A percentile compares a stretch with the other conserved stretches of the same genome.
These are phyloP conservation scores for Chorisops tibialis DNA, from an alignment of 2,888 invertebrate genomes.

Conservation along the genomic window DNA sequence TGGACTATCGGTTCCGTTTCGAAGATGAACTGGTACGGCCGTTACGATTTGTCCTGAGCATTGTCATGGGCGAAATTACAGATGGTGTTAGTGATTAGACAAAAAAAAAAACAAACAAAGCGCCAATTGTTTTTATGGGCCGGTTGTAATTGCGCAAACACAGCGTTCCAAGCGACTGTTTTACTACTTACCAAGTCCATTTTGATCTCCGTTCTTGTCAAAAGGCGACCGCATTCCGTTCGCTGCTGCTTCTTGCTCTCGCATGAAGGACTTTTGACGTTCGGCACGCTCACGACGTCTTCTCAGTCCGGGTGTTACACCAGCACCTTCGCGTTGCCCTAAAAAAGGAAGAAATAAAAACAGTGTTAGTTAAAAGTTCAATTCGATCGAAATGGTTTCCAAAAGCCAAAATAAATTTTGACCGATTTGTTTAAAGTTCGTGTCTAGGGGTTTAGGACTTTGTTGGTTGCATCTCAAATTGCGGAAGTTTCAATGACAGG, in stretches of 20 bases:
- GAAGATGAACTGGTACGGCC: conserved; percentile 50
- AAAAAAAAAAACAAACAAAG: conserved; percentile 22
- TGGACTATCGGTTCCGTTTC: conserved; percentile 47
- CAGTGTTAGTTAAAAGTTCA: too few relatives aligned
- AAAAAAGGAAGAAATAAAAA: too few relatives aligned
- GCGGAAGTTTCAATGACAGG: too few relatives aligned
- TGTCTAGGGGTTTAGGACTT: too few relatives aligned
- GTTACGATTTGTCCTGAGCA: conserved; percentile 49
- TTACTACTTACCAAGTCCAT: conserved; percentile 44
- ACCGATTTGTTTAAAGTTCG: too few relatives aligned
- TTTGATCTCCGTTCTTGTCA: conserved; percentile 42
- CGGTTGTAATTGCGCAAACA: not conserved
- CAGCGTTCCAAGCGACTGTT: not conserved
- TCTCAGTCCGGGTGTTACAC: conserved; percentile 76
- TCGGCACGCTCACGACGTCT: conserved; percentile 79
- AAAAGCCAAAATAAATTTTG: too few relatives aligned
- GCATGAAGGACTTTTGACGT: conserved; percentile 78
- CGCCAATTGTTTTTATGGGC: not conserved
- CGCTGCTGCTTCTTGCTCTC: conserved; percentile 68
- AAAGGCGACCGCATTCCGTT: conserved; percentile 27
- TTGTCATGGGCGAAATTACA: conserved; percentile 29
- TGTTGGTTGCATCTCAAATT: too few relatives aligned
- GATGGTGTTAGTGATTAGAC: conserved; percentile 20
- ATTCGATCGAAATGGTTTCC: too few relatives aligned
- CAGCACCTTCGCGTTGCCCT: conserved; percentile 56